Evolutionary conservation across 2,888 invertebrate species (phyloP), one percentile per base, ranked within the genome.

Genomic region (Junonia oenone): DNA sequence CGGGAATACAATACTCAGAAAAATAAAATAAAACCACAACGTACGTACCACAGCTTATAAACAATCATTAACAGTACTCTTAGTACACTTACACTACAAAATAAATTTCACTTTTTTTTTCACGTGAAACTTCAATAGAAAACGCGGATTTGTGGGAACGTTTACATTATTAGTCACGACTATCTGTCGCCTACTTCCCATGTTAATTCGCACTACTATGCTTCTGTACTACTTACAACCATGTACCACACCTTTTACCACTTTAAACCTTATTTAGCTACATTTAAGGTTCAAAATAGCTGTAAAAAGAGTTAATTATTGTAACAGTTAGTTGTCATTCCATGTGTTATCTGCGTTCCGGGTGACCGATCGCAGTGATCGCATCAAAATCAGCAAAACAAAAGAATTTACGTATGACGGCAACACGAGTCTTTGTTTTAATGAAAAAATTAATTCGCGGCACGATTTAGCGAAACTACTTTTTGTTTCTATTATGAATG

Each of bases 31-130:
- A 29, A 33, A 33, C 3, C n/a, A 33, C 3, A 33, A 33, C n/a
- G 29, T 8, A 29, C 11, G n/a, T 2, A 11, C 11, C 11, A 3
- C 2, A 33, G 8, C 4, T n/a, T n/a, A 4, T 11, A 33, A 33
- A 33, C 2, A 3, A 22, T 22, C 22, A n/a, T 33, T 33, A n/a
- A 33, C 11, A 33, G 11, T n/a, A 1, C 11, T n/a, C 31, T 33
- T n/a, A n/a, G n/a, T 33, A 3, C n/a, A 4, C 11, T 1, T 33
- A 33, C 31, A 33, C 15, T 19, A 17, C 17, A 9, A 19, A 19
- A 19, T 5, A 19, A 54, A 40, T 55, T 60, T 60, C 59, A 57
- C 59, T 60, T 49, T 54, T 56, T 27, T 22, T 19, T n/a, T n/a
- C n/a, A 40, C 46, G 26, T 13, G 15, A 35, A 51, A 26, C 45